Conservation (phyloP, 2,888 invertebrate species). For the Dinocampus coccinellae region DNA sequence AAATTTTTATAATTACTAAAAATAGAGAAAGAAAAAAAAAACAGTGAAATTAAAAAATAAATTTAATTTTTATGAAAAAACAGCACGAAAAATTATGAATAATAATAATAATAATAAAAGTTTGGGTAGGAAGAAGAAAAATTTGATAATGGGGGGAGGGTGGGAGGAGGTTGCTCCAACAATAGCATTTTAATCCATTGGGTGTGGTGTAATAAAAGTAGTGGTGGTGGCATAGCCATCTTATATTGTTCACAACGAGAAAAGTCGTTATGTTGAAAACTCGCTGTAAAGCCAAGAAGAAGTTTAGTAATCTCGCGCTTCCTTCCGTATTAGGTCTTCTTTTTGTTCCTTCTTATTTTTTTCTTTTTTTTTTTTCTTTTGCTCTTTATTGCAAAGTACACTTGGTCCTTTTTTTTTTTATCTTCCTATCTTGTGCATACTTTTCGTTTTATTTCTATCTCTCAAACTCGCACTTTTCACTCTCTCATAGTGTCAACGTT, state of each 20-base stretch:
- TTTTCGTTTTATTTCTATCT: too few relatives aligned
- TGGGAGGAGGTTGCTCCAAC: too few relatives aligned
- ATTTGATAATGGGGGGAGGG: too few relatives aligned
- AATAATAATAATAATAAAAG: too few relatives aligned
- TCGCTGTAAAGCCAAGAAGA: slow-evolving; percentile 11
- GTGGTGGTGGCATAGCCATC: slow-evolving; percentile 3
- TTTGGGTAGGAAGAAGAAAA: too few relatives aligned
- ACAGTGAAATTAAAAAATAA: too few relatives aligned
- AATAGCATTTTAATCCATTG: background rate
- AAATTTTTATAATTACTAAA: too few relatives aligned
- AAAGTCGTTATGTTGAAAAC: slow-evolving; percentile 27
- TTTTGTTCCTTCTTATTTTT: background rate
- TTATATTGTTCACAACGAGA: slow-evolving; percentile 15
- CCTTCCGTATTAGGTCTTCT: slow-evolving; percentile 24
- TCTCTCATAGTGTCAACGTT: background rate
- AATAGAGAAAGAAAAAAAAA: too few relatives aligned
- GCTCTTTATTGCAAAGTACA: background rate
- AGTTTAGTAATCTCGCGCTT: slow-evolving; percentile 31
- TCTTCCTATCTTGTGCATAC: too few relatives aligned
- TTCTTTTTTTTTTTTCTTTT: background rate
- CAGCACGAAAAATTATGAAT: too few relatives aligned
- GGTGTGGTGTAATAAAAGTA: background rate
- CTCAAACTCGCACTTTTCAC: background rate
- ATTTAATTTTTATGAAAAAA: too few relatives aligned
- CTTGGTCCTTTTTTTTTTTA: background rate